Base-by-base conservation (phyloP, 2,113 vertebrate genomes). In the Mormyrus iriodes region DNA sequence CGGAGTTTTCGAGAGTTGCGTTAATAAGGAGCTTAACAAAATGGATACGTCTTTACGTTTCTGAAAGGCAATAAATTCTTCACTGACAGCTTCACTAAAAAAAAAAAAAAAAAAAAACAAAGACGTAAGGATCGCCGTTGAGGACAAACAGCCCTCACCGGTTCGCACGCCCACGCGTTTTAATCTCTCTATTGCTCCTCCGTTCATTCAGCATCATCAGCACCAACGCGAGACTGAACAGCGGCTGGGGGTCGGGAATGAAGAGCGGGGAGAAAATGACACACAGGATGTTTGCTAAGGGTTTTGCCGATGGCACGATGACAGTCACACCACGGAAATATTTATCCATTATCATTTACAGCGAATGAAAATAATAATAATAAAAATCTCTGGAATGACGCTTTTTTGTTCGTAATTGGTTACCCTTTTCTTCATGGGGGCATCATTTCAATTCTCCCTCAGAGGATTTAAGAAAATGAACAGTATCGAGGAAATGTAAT, bases 201-300 rank as follows among this genome's bases (percentile, higher is more conserved):
- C 87, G 90, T 21, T 92, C 91, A 51, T 89, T 90, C 87, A 89
- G 91, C 93, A 91, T 89, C 91, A 95, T 95, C 96, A 96, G 95
- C 95, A 96, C 93, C 94, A 55, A 31, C 91, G 89, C 91, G 85
- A 93, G 89, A 73, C 90, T 93, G 92, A 93, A 95, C 93, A 95
- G 94, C 93, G 94, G 92, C 93, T 90, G 79, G 88, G 91, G 85
- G 91, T 92, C 93, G 94, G 92, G 91, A 92, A 88, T 24, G 42
- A 21, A 12, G 46, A 79, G 10, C 35, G n/a, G 31, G 31, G 53
- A 51, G 91, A 39, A 82, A 55, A 42, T 39, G 13, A 15, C 44
- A 35, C 42, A 35, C 48, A 61, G 48, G 48, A 87, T 85, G 89
- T 53, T 35, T 12, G 12, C 39, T 10, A 52, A 88, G 61, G 86